A percentile compares a stretch with the other conserved stretches of the same genome.
phyloP scores from a whole-genome alignment of 2,113 vertebrate species.

The Alaudala cheleensis region DNA sequence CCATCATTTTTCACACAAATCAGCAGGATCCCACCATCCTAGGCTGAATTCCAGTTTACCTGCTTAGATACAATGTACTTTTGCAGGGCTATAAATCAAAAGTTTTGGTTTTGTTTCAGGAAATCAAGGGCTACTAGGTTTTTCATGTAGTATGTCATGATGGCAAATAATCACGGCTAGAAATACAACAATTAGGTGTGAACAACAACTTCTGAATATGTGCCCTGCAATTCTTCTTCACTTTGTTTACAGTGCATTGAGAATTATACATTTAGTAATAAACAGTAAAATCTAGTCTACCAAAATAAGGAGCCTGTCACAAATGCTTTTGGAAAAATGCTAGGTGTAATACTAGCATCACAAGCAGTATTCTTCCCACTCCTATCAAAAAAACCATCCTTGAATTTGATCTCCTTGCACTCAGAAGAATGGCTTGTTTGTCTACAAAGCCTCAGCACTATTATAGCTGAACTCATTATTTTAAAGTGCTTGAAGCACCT shows the following conservation, averaged over 20 bases:
- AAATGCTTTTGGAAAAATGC: not conserved
- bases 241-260: not conserved
- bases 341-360: not conserved
- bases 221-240: not conserved
- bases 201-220: constrained; percentile 3
- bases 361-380: not conserved
- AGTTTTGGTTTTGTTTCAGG: not conserved
- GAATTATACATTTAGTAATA: constrained; percentile 22
- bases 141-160: not conserved
- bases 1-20: not conserved
- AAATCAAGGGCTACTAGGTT: not conserved
- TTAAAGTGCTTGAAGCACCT: not conserved
- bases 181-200: not conserved
- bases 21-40: not conserved
- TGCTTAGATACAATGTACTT: not conserved
- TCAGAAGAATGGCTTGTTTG: not conserved
- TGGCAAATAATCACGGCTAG: not conserved
- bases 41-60: not conserved
- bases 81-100: not conserved
- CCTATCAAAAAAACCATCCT: not conserved
- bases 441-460: not conserved
- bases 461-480: not conserved
- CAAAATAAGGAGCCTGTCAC: not conserved
- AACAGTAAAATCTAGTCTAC: not conserved
- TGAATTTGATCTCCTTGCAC: not conserved